phyloP scores from a whole-genome alignment of 2,888 invertebrate species.

The Drosophila demipolita region DNA sequence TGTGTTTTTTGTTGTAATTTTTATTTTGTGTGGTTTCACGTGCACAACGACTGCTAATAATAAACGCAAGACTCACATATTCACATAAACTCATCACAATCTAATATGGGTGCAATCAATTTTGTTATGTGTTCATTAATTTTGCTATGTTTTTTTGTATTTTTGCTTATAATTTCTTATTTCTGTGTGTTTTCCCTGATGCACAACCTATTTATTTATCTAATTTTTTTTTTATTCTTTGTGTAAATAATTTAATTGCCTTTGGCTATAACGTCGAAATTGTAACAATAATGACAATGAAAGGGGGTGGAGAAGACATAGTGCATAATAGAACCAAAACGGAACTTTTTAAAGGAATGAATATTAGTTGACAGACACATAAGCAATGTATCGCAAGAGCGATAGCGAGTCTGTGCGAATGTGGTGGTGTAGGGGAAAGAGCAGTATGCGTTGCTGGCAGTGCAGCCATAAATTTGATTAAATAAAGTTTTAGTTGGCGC shows the following conservation, averaged over 20 bases:
- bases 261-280: conserved; percentile 51
- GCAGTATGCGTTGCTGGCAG: conserved; percentile 23
- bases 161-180: conserved; percentile 5
- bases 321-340: conserved; percentile 60
- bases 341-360: conserved; percentile 50
- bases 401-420: conserved; percentile 19
- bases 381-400: conserved; percentile 68
- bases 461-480: conserved; percentile 79
- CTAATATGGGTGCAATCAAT: conserved; percentile 54
- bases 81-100: conserved; percentile 22
- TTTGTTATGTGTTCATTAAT: conserved; percentile 71
- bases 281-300: conserved; percentile 38
- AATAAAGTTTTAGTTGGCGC: conserved; percentile 75
- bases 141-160: conserved; percentile 44
- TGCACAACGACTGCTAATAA: conserved; percentile 65
- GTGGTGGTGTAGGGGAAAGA: too few relatives aligned
- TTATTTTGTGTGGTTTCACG: conserved; percentile 57
- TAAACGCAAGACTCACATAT: conserved; percentile 25
- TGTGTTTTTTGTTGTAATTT: not conserved
- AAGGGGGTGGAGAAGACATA: conserved; percentile 39
- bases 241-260: conserved; percentile 75
- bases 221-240: conserved; percentile 37
- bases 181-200: conserved; percentile 40
- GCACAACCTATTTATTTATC: conserved; percentile 23
- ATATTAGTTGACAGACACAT: conserved; percentile 32